phyloP scores from a whole-genome alignment of 2,113 vertebrate species.

The Saiga tatarica region DNA sequence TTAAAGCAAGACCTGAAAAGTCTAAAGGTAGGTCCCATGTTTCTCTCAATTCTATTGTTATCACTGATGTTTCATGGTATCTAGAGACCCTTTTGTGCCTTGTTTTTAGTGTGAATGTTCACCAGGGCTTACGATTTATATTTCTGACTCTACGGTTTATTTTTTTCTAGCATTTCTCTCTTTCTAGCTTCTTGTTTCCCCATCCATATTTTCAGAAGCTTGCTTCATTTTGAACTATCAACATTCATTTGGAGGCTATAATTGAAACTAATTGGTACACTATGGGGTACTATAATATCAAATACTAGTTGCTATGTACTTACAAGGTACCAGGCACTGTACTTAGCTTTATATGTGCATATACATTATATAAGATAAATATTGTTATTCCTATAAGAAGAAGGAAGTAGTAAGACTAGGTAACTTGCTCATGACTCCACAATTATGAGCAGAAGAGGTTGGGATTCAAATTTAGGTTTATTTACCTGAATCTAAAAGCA shows the following conservation, averaged over 20 bases:
- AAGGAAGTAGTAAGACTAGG: not conserved
- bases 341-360: not conserved
- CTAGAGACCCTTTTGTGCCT: not conserved
- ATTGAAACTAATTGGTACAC: not conserved
- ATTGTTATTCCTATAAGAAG: not conserved
- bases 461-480: not conserved
- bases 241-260: not conserved
- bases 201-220: not conserved
- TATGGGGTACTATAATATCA: not conserved
- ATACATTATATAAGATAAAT: not conserved
- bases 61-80: not conserved
- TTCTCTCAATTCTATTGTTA: not conserved
- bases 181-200: not conserved
- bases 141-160: not conserved
- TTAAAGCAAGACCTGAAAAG: conserved; percentile 36
- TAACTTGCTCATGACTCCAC: not conserved
- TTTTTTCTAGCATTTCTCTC: not conserved
- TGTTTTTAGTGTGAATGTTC: not conserved
- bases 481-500: not conserved
- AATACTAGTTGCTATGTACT: not conserved
- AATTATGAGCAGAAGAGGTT: not conserved
- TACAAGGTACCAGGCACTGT: not conserved
- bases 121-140: not conserved
- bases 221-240: not conserved
- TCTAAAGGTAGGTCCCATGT: conserved; percentile 27